Evolutionary conservation across 64 coral and sea anemone species (phyloP), one percentile per base, ranked within the genome.

Genomic region (Montipora foliosa): DNA sequence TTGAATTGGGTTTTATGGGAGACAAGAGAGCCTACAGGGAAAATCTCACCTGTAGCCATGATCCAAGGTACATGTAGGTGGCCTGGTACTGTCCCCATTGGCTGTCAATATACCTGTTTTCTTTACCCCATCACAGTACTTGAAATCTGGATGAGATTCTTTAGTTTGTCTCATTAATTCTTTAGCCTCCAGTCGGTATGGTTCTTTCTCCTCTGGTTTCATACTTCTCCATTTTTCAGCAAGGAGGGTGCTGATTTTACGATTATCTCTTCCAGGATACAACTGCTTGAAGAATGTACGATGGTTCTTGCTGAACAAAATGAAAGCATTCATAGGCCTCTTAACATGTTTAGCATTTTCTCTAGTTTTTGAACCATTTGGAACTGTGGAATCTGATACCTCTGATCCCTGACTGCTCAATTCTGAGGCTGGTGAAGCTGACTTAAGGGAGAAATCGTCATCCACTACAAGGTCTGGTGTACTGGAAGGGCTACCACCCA

Each of bases 321-420:
- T 29, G 25, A 93, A 93, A 5, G 92, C 84, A 81, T 93, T 93
- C 92, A 93, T 93, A 19, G 92, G 92, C n/a, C 92, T 49, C 60
- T 93, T 93, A 22, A 93, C 46, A 49, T 71, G 66, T 71, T 70
- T 68, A 49, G 19, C 16, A 5, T 4, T 86, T 49, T 86, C 82
- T n/a, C 6, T n/a, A 82, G 53, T 25, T 19, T 49, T 86, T 8
- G 15, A 19, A 51, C 67, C 47, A 48, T 50, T 6, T 5, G 60
- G 6, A 48, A 1, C 10, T 59, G 25, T 19, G 11, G 53, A 57
- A 25, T 71, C 82, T 50, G 14, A n/a, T 50, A 49, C 45, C 6
- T 69, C 64, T 21, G 62, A 86, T 9, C 66, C 64, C 19, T 86
- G 82, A 64, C 82, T 86, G 62, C 64, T 67, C 19, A 86, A 70